These are phyloP conservation scores for Lepilemur septentrionalis DNA, from an alignment of 2,797 vertebrate genomes.

Conservation along the genomic window DNA sequence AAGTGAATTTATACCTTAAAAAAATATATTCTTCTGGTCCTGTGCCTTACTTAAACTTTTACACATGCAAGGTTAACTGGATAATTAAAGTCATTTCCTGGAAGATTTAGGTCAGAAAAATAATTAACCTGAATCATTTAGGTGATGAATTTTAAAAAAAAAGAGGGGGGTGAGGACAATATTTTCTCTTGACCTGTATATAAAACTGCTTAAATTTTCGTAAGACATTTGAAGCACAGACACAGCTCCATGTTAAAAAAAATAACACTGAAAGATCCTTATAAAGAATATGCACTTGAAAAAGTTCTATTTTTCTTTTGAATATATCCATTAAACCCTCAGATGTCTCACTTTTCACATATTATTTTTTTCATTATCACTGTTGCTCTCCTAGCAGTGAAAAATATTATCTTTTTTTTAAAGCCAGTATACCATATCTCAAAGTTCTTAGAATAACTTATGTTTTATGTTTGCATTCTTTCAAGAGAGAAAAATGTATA, in stretches of 20 bases:
- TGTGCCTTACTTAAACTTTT: constrained; percentile 48
- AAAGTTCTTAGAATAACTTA: constrained; percentile 66
- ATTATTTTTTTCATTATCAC: constrained; percentile 17
- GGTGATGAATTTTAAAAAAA: neutral
- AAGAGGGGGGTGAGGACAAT: neutral
- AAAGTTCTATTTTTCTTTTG: constrained; percentile 9
- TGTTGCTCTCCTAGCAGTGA: neutral
- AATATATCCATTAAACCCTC: neutral
- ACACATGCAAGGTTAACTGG: constrained; percentile 49
- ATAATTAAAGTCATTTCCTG: constrained; percentile 67
- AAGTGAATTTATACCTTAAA: constrained; percentile 9
- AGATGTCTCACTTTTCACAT: neutral
- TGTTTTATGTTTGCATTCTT: constrained; percentile 68
- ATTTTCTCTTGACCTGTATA: constrained; percentile 54
- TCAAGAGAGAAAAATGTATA: constrained; percentile 42
- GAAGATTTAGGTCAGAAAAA: constrained; percentile 63
- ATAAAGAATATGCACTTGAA: neutral
- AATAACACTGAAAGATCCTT: neutral
- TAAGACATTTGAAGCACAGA: neutral
- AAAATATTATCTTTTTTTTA: constrained; percentile 29
- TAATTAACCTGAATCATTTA: constrained; percentile 71
- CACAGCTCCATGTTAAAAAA: neutral
- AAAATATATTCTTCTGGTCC: neutral
- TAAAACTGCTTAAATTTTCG: constrained; percentile 21
- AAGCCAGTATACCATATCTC: neutral